These are phyloP conservation scores for Drosophila prostipennis DNA, from an alignment of 2,888 invertebrate genomes.

Conservation along the genomic window DNA sequence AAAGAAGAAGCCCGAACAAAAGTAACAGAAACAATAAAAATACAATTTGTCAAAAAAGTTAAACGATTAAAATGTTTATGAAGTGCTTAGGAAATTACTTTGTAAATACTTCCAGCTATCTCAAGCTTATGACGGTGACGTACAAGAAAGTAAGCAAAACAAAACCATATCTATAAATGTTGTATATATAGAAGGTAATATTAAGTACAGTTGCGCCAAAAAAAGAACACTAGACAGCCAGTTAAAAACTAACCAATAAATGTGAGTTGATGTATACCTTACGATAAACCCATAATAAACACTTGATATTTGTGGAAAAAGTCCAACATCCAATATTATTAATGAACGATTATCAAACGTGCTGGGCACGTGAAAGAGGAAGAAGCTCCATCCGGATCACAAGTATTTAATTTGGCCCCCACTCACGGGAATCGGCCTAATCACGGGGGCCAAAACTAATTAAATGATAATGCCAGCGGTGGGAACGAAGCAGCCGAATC, in stretches of 20 bases:
- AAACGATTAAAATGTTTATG: conserved; percentile 42
- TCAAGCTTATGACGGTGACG: conserved; percentile 10
- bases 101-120: conserved; percentile 29
- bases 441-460: conserved; percentile 53
- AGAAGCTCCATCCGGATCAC: conserved; percentile 8
- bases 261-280: conserved; percentile 65
- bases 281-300: conserved; percentile 23
- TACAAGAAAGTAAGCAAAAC: conserved; percentile 19
- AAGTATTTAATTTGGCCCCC: conserved; percentile 17
- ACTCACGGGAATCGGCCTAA: conserved; percentile 14
- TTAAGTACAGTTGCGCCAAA: conserved; percentile 62
- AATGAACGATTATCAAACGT: conserved; percentile 47
- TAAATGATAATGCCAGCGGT: conserved; percentile 58
- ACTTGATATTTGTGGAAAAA: conserved; percentile 53
- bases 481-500: conserved; percentile 33
- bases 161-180: conserved; percentile 56
- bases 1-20: conserved; percentile 9
- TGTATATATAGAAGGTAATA: conserved; percentile 47
- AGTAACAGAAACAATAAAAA: conserved; percentile 28
- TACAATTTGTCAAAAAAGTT: conserved; percentile 2
- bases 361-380: conserved; percentile 55
- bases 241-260: conserved; percentile 54
- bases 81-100: conserved; percentile 21
- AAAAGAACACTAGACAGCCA: conserved; percentile 27
- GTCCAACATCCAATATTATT: background rate